Conservation (phyloP, 2,888 invertebrate genomes). For the Petrolisthes manimaculis region DNA sequence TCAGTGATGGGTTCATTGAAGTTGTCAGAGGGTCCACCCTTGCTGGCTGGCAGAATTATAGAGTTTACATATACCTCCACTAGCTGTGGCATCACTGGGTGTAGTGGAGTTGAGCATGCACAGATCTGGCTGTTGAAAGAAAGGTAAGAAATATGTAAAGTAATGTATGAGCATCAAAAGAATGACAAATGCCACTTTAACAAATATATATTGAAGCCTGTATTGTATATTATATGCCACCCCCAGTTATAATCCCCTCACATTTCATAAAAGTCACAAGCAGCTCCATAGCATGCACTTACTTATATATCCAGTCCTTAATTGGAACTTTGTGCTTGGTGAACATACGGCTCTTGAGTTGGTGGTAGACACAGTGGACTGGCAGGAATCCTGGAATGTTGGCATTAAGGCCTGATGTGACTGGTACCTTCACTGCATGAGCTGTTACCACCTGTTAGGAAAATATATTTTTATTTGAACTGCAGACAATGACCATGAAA, state of each 20-base stretch:
- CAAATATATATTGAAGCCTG: too few relatives aligned
- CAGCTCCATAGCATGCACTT: conserved; percentile 67
- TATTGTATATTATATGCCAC: too few relatives aligned
- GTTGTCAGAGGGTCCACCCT: conserved; percentile 78
- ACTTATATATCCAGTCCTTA: conserved; percentile 92
- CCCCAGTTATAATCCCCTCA: too few relatives aligned
- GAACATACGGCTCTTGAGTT: conserved; percentile 92
- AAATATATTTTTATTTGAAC: background rate
- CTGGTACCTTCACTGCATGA: conserved; percentile 95
- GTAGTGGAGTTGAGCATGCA: conserved; percentile 88
- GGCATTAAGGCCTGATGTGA: conserved; percentile 88
- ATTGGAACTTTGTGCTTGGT: conserved; percentile 96
- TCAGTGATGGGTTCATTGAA: conserved; percentile 93
- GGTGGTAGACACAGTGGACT: conserved; percentile 95
- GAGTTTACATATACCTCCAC: conserved; percentile 96
- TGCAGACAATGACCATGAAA: background rate
- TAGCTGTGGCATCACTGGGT: conserved; percentile 91
- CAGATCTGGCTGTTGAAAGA: conserved; percentile 81
- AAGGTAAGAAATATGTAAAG: background rate
- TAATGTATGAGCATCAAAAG: too few relatives aligned
- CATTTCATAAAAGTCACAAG: background rate
- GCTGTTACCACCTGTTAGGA: conserved; percentile 83
- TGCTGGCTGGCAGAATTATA: conserved; percentile 73
- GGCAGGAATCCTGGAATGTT: conserved; percentile 92
- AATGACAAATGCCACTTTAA: too few relatives aligned